Conservation (phyloP, 1,140 invertebrate species). For the Radopholus similis region DNA sequence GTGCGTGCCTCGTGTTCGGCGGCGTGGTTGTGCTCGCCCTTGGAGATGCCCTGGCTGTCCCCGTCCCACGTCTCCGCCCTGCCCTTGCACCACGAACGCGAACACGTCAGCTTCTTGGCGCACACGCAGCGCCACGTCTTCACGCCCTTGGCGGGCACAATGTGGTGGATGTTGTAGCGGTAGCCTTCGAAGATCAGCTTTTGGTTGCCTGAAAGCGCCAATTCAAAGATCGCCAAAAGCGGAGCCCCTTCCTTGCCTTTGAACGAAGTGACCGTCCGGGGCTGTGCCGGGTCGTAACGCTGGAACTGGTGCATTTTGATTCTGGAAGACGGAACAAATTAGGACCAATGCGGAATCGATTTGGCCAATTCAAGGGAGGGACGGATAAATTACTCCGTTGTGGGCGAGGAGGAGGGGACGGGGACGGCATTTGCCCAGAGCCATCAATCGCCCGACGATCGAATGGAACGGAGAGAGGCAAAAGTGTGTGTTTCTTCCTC, state of each 20-base stretch:
- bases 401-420: too few species aligned
- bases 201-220: constrained; percentile 44
- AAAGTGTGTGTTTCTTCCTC: background rate
- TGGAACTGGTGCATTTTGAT: constrained; percentile 42
- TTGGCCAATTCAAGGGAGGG: background rate
- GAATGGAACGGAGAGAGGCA: background rate
- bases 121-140: constrained; percentile 54
- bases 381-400: background rate
- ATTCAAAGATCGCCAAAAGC: background rate
- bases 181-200: constrained; percentile 53
- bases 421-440: background rate
- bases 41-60: constrained; percentile 44
- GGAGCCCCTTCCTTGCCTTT: constrained; percentile 26
- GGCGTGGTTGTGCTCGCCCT: constrained; percentile 47
- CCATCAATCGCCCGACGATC: background rate
- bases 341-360: background rate
- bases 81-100: constrained; percentile 44
- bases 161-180: constrained; percentile 50
- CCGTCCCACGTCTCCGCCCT: constrained; percentile 51
- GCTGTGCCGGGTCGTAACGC: constrained; percentile 33
- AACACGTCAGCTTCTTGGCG: constrained; percentile 46
- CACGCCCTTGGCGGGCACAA: constrained; percentile 46
- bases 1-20: constrained; percentile 38
- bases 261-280: constrained; percentile 49
- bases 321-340: background rate